phyloP scores from a whole-genome alignment of 2,888 invertebrate genomes.

The Nasonia oneida region DNA sequence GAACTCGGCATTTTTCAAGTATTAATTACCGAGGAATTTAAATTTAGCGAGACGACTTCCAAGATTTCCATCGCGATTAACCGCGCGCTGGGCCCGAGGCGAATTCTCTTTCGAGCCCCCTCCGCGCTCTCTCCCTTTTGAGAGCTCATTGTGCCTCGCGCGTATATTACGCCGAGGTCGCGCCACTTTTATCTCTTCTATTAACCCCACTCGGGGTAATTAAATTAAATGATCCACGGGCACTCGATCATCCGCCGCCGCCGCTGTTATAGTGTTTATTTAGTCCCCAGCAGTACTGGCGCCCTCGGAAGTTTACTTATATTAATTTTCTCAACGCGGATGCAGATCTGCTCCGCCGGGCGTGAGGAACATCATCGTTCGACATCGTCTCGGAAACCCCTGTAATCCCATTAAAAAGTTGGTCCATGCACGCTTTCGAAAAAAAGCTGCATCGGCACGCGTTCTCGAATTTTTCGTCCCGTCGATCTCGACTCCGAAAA shows the following conservation, averaged over 20 bases:
- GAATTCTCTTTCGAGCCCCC: conserved; percentile 50
- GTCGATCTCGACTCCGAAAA: background rate
- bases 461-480: background rate
- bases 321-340: too few species aligned
- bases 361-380: conserved; percentile 45
- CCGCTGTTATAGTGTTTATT: conserved; percentile 38
- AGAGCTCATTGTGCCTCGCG: background rate
- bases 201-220: conserved; percentile 76
- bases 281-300: conserved; percentile 17
- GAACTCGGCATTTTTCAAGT: conserved; percentile 53
- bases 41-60: conserved; percentile 60
- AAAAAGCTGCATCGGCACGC: conserved; percentile 20
- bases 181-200: conserved; percentile 76
- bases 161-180: conserved; percentile 1
- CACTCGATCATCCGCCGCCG: conserved; percentile 74
- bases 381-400: conserved; percentile 10
- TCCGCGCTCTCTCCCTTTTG: background rate
- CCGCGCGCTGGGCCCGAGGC: conserved; percentile 28
- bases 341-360: background rate
- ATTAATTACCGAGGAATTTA: conserved; percentile 60
- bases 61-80: conserved; percentile 61
- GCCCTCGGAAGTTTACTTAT: conserved; percentile 20
- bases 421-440: background rate
- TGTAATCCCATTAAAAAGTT: conserved; percentile 5
- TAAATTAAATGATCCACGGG: conserved; percentile 78